Base-by-base conservation (phyloP, 2,888 invertebrate genomes). In the Diadromus collaris region DNA sequence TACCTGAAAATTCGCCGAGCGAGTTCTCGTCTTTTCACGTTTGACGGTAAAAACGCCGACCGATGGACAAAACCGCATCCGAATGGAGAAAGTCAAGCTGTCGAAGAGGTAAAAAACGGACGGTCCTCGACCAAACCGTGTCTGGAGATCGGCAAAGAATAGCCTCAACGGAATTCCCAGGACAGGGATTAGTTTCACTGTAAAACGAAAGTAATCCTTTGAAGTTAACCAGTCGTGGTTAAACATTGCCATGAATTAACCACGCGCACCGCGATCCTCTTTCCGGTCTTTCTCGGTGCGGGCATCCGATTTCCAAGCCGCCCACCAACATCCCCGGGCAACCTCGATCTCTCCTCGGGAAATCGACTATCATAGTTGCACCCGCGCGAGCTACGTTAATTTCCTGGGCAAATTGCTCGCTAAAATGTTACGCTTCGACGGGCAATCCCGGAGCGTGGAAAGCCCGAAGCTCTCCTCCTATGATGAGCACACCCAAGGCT, bases 1-100 rank as follows among this genome's bases (percentile, higher is more conserved):
- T 74, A 71, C 78, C 75, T 79, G 75, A 56, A 58, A 41, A 71
- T 67, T 54, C 46, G 41, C 29, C 27, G 51, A 29, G 63, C 21
- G 6, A 19, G 21, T 54, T 7, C 38, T 41, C 21, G 9, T 24
- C 24, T 24, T 51, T 21, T 24, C 24, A 24, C 51, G 51, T 51
- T 51, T 51, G 24, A 51, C 9, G 21, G 10, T 24, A 51, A 24
- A 65, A 51, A 61, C 56, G 46, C 44, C 63, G 51, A 63, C 58
- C 63, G 38, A 41, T 41, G 13, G 16, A 41, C 38, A 41, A 41
- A 41, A 16, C 38, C 41, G 24, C 29, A 71, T 24, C 63, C 68
- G 58, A 63, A 71, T 32, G 68, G 19, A 34, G 68, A 67, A 60
- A 71, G 67, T 67, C 54, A 67, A 75, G 51, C 63, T 68, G 64